Conservation (phyloP, 2,888 invertebrate species). For the Mylabris sibirica region DNA sequence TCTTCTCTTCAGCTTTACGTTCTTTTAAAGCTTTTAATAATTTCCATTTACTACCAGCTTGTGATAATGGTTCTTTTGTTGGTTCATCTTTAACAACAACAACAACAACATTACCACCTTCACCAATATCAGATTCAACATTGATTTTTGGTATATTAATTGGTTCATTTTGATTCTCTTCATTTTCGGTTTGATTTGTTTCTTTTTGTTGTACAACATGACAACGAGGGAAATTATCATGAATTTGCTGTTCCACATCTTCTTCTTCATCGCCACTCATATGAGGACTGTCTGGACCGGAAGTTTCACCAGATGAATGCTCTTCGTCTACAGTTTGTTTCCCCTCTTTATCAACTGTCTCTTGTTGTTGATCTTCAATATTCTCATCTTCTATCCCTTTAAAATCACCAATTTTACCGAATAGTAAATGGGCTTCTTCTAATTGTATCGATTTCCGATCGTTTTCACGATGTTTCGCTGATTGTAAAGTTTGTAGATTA, state of each 20-base stretch:
- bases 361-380: slow-evolving; percentile 51
- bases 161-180: slow-evolving; percentile 44
- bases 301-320: slow-evolving; percentile 84
- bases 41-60: slow-evolving; percentile 89
- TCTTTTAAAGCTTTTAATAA: slow-evolving; percentile 88
- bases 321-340: slow-evolving; percentile 61
- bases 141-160: slow-evolving; percentile 63
- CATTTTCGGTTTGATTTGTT: slow-evolving; percentile 2
- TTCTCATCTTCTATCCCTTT: slow-evolving; percentile 53
- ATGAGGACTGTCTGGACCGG: slow-evolving; percentile 87
- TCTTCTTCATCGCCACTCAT: slow-evolving; percentile 77
- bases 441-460: slow-evolving; percentile 49
- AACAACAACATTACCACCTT: too few species aligned
- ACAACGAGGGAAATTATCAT: slow-evolving; percentile 59
- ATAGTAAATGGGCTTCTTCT: slow-evolving; percentile 57
- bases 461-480: slow-evolving; percentile 55
- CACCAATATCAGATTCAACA: slow-evolving; percentile 55
- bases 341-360: background rate
- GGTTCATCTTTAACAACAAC: slow-evolving; percentile 55
- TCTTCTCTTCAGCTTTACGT: slow-evolving; percentile 86
- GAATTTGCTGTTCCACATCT: slow-evolving; percentile 67
- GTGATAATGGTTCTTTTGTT: slow-evolving; percentile 61
- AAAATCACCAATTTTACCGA: slow-evolving; percentile 58
- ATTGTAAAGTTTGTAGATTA: slow-evolving; percentile 54
- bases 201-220: slow-evolving; percentile 56